Conservation (phyloP, 2,888 invertebrate species). For the Achlya flavicornis region DNA sequence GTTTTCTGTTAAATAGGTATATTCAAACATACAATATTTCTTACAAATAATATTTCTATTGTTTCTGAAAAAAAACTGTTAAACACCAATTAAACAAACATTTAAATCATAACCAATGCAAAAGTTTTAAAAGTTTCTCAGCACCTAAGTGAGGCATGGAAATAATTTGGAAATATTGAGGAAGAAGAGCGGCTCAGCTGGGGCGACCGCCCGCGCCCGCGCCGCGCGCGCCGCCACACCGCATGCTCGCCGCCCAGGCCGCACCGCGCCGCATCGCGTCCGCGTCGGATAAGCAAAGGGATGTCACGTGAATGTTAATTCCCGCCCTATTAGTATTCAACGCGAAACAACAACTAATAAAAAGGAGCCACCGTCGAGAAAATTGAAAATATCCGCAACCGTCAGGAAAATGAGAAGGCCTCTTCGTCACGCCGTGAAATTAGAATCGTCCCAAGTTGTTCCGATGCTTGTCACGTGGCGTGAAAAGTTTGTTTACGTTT, state of each 20-base stretch:
- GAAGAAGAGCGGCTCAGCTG: conserved; percentile 16
- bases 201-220: background rate
- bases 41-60: too few species aligned
- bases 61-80: too few species aligned
- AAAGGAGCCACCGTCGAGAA: conserved; percentile 75
- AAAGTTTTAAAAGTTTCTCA: background rate
- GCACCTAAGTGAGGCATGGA: conserved; percentile 18
- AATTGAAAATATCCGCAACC: conserved; percentile 83
- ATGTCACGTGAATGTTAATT: conserved; percentile 73
- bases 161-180: conserved; percentile 27
- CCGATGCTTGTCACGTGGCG: conserved; percentile 70
- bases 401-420: conserved; percentile 77
- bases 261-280: conserved; percentile 31
- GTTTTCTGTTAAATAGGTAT: background rate
- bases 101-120: background rate
- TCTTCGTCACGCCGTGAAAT: conserved; percentile 78
- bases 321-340: conserved; percentile 74
- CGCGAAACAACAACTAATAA: conserved; percentile 81
- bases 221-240: conserved; percentile 17
- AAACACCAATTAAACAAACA: background rate
- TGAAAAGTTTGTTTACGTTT: conserved; percentile 76
- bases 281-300: conserved; percentile 50
- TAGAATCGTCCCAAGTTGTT: conserved; percentile 64
- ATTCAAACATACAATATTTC: too few species aligned
- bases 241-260: background rate